Evolutionary conservation across 2,113 vertebrate species (phyloP).

Genomic region (Gracilinanus agilis): DNA sequence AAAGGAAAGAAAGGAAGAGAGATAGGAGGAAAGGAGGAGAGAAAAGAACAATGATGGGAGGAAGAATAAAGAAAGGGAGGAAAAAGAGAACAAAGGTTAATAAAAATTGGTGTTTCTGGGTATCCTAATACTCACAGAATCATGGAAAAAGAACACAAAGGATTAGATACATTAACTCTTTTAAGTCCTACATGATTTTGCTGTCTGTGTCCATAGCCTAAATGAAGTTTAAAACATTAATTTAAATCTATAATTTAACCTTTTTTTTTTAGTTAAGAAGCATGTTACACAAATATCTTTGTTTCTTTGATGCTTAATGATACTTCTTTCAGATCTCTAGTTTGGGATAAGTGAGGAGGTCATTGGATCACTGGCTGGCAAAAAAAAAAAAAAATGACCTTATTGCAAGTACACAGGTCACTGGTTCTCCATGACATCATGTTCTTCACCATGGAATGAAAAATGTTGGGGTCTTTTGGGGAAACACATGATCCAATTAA

Average conservation of each 20-base stretch:
- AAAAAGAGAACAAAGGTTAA: not conserved
- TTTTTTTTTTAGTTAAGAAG: not conserved
- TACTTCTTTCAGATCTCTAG: not conserved
- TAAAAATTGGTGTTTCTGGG: not conserved
- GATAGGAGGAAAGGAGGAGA: too few relatives aligned
- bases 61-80: constrained; percentile 3
- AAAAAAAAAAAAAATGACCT: constrained; percentile 31
- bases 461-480: not conserved
- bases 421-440: not conserved
- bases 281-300: not conserved
- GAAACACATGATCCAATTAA: constrained; percentile 59
- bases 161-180: not conserved
- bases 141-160: not conserved
- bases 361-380: not conserved
- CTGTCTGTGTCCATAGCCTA: not conserved
- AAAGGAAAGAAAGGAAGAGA: not conserved
- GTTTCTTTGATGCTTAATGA: not conserved
- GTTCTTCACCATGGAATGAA: constrained; percentile 18
- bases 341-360: not conserved
- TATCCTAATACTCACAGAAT: not conserved
- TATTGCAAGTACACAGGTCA: constrained; percentile 17
- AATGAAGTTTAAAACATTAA: constrained; percentile 11
- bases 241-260: not conserved
- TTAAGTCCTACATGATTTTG: not conserved
- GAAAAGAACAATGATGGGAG: not conserved